Conservation (phyloP, 2,797 vertebrate species). For the Bucorvus abyssinicus region DNA sequence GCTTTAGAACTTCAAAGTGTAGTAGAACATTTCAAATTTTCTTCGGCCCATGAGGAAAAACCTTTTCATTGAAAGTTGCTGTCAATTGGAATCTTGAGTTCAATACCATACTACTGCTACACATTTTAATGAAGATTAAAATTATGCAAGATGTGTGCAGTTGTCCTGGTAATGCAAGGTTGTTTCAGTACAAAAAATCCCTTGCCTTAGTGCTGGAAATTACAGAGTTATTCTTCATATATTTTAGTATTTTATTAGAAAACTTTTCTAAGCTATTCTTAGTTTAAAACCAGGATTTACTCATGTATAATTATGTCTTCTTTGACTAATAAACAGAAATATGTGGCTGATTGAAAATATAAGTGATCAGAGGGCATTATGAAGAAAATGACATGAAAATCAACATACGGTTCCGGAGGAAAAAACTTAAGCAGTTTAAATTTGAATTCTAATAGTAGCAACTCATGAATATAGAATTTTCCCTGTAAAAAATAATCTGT, state of each 20-base stretch:
- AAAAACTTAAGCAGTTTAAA: constrained; percentile 66
- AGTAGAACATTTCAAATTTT: constrained; percentile 80
- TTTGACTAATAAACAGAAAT: constrained; percentile 63
- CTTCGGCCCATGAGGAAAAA: constrained; percentile 77
- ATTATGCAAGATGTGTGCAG: constrained; percentile 64
- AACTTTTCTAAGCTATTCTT: not conserved
- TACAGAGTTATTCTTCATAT: not conserved
- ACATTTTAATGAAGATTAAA: constrained; percentile 76
- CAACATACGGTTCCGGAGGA: constrained; percentile 58
- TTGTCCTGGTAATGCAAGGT: constrained; percentile 54
- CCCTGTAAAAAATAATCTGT: constrained; percentile 72
- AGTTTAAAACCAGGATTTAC: constrained; percentile 47
- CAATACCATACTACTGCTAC: constrained; percentile 67
- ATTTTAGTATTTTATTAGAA: constrained; percentile 13
- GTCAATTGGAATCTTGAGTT: constrained; percentile 75
- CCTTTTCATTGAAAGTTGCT: constrained; percentile 74
- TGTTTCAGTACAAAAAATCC: constrained; percentile 45
- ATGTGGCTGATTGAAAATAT: constrained; percentile 31
- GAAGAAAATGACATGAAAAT: constrained; percentile 69
- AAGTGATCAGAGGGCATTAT: constrained; percentile 49
- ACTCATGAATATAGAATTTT: constrained; percentile 71
- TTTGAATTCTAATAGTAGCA: constrained; percentile 67
- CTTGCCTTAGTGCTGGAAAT: not conserved
- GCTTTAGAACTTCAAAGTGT: constrained; percentile 80
- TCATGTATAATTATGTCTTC: constrained; percentile 15